Conservation (phyloP, 1,140 invertebrate genomes). For the Drosophila varians region DNA sequence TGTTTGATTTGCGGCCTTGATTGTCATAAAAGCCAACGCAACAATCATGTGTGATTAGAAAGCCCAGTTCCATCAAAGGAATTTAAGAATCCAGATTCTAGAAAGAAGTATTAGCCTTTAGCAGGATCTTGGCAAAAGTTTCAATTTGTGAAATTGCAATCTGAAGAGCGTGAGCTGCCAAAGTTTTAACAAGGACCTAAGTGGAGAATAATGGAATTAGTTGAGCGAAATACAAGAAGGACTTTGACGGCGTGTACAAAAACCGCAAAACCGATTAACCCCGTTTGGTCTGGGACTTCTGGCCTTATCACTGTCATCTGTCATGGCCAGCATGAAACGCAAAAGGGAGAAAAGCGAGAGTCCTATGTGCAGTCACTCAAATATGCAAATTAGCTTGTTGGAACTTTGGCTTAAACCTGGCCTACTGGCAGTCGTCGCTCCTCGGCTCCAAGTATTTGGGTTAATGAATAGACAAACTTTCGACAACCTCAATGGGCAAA, state of each 20-base stretch:
- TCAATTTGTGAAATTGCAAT: conserved; percentile 7
- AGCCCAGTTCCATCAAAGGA: too few relatives aligned
- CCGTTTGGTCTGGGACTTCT: conserved; percentile 23
- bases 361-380: conserved; percentile 71
- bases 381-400: conserved; percentile 78
- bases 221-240: conserved; percentile 1
- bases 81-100: too few relatives aligned
- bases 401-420: conserved; percentile 65
- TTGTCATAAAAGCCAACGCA: conserved; percentile 52
- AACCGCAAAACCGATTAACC: conserved; percentile 31
- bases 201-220: conserved; percentile 23
- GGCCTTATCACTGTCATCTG: conserved; percentile 50
- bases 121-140: neutral
- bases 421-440: conserved; percentile 34
- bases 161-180: neutral
- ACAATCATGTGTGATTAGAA: conserved; percentile 68
- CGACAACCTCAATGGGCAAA: conserved; percentile 77
- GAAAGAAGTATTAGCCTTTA: neutral
- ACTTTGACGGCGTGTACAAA: conserved; percentile 23
- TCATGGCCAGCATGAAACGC: conserved; percentile 33
- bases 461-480: conserved; percentile 82
- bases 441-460: conserved; percentile 62
- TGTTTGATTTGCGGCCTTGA: conserved; percentile 72
- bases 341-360: conserved; percentile 49
- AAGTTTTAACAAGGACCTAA: conserved; percentile 2